Evolutionary conservation across 2,888 invertebrate species (phyloP).

Genomic region (Phengaris arion): DNA sequence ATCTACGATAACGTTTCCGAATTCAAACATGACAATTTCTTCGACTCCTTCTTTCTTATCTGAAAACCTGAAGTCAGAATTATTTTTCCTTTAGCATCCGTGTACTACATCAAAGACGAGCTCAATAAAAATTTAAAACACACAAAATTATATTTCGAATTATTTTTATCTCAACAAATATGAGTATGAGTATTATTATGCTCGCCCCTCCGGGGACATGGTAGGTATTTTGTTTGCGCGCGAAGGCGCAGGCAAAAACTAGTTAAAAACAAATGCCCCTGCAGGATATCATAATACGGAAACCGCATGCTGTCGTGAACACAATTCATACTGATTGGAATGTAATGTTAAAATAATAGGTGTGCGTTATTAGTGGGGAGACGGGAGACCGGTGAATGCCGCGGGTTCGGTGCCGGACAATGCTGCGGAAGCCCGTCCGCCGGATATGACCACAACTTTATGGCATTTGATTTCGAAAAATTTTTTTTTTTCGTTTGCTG

Average conservation of each 20-base stretch:
- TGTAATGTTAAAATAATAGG: conserved; percentile 27
- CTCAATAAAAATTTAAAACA: too few species aligned
- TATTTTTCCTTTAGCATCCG: too few species aligned
- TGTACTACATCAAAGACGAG: too few species aligned
- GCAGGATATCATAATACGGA: conserved; percentile 13
- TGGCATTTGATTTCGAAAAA: conserved; percentile 4
- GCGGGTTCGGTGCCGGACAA: conserved; percentile 60
- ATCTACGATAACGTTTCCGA: too few species aligned
- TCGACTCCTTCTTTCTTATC: too few species aligned
- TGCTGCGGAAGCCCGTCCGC: conserved; percentile 70
- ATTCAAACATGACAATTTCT: too few species aligned
- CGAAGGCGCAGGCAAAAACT: background rate
- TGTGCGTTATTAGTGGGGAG: conserved; percentile 16
- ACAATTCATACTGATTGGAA: conserved; percentile 31
- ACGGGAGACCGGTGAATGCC: conserved; percentile 35
- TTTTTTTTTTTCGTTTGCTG: background rate
- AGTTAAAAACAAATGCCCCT: background rate
- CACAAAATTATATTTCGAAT: too few species aligned
- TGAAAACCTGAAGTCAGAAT: too few species aligned
- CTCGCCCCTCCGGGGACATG: too few species aligned
- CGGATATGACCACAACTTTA: conserved; percentile 60
- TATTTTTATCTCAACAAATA: too few species aligned
- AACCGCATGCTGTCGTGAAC: background rate
- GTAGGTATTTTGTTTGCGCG: too few species aligned
- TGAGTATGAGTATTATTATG: too few species aligned